Base-by-base conservation (phyloP, 2,888 invertebrate species). In the Amphipyra berbera region DNA sequence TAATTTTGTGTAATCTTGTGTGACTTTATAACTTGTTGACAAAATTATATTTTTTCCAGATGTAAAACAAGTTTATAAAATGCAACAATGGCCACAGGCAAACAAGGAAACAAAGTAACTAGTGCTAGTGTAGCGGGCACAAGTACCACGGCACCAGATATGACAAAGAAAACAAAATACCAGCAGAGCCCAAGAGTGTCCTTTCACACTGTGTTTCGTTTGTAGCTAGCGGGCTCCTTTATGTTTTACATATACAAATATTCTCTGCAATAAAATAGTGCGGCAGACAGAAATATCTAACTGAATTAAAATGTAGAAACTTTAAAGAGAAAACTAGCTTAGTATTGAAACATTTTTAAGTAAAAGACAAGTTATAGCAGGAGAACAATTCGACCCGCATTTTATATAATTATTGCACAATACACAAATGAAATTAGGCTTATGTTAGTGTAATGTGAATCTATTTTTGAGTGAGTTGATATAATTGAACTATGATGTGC, bases 151-250 rank as follows among this genome's bases (percentile, higher is more conserved):
- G 73, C 78, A 68, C 58, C 86, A 89, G 85, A 77, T 77, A 78
- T 86, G 84, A 90, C 89, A 88, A 89, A 89, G 90, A 87, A 85
- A 75, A 78, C 79, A 82, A 79, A 82, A 81, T 82, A 80, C 74
- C 66, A 70, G 66, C 73, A 77, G 76, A 72, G 73, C 84, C 82
- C 87, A 84, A 72, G 85, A 90, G 86, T 72, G 87, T 91, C 90
- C 90, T 90, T 89, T 81, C 81, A 81, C 79, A 68, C 76, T 66
- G 78, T 66, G 78, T 73, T 77, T 68, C 73, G 72, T 78, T 79
- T 81, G 84, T 73, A 73, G 76, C 82, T 56, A 74, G 75, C 40
- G 21, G 10, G 27, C 52, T 57, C 54, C 41, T 69, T 54, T 38
- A 54, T 56, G 53, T 54, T 61, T 42, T 50, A 67, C 53, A 53